Percentiles rank a stretch among this genome's conserved stretches.
Conservation (phyloP, 2,113 vertebrate genomes). For the Symphodus melops region DNA sequence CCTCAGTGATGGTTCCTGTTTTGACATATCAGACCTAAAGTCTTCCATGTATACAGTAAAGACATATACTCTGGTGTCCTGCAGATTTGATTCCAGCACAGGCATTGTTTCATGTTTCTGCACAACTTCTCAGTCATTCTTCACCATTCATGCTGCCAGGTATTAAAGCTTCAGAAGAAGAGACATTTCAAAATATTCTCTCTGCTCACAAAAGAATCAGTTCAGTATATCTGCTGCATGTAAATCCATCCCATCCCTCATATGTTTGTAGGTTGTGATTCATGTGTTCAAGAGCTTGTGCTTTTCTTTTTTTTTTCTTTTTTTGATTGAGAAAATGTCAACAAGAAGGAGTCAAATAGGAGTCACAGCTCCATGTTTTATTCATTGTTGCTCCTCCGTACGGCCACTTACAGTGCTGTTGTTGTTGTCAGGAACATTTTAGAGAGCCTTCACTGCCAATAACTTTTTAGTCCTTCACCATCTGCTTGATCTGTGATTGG, state of each 20-base stretch:
- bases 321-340: constrained; percentile 28
- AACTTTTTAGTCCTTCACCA: constrained; percentile 46
- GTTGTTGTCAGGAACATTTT: constrained; percentile 50
- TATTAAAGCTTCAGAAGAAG: constrained; percentile 25
- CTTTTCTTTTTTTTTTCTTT: constrained; percentile 15
- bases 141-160: constrained; percentile 1
- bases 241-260: constrained; percentile 28
- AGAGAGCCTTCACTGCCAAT: constrained; percentile 38
- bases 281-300: constrained; percentile 24
- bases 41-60: constrained; percentile 31
- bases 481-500: constrained; percentile 55
- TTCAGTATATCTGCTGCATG: constrained; percentile 18
- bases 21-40: constrained; percentile 10
- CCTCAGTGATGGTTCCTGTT: neutral
- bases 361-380: constrained; percentile 78
- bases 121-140: constrained; percentile 31
- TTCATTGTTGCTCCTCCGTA: constrained; percentile 62
- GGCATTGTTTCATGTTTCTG: constrained; percentile 39
- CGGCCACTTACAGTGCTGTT: constrained; percentile 55
- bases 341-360: constrained; percentile 58
- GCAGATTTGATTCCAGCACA: constrained; percentile 35
- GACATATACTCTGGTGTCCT: constrained; percentile 13
- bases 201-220: constrained; percentile 33
- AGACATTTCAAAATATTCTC: constrained; percentile 24
- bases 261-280: constrained; percentile 28